Conservation (phyloP, 2,113 vertebrate species). For the Heterocephalus glaber region DNA sequence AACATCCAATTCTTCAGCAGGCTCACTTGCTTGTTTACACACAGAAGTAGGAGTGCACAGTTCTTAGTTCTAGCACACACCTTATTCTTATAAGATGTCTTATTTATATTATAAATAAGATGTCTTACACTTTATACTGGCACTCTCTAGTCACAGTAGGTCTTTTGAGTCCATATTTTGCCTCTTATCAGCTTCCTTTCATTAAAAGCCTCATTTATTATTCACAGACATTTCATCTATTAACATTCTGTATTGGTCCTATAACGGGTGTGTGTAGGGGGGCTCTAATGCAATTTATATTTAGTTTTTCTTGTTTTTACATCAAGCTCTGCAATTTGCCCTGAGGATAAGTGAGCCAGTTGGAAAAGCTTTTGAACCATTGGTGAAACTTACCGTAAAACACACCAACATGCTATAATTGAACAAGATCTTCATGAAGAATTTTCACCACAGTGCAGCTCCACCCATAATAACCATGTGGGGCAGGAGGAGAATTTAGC, state of each 20-base stretch:
- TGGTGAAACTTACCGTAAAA: conserved; percentile 41
- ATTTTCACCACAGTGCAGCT: background rate
- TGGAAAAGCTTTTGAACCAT: conserved; percentile 51
- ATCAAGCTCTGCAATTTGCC: background rate
- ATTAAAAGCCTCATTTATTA: background rate
- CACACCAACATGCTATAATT: conserved; percentile 26
- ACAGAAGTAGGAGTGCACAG: background rate
- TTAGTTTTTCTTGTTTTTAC: conserved; percentile 46
- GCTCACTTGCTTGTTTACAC: conserved; percentile 6
- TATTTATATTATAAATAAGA: no score
- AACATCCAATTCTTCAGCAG: conserved; percentile 15
- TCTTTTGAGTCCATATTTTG: conserved; percentile 36
- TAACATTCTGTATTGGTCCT: background rate
- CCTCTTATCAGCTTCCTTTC: conserved; percentile 47
- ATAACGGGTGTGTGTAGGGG: background rate
- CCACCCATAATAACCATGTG: background rate
- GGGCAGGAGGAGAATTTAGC: background rate
- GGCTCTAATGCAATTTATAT: background rate
- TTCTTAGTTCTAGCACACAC: conserved; percentile 60
- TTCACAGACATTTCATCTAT: conserved; percentile 3
- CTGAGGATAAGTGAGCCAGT: conserved; percentile 40
- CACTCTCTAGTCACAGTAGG: conserved; percentile 2
- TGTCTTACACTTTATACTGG: background rate
- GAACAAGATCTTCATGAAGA: conserved; percentile 47
- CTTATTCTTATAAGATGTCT: no score